Conservation (phyloP, 2,797 vertebrate species). For the Squalus acanthias region DNA sequence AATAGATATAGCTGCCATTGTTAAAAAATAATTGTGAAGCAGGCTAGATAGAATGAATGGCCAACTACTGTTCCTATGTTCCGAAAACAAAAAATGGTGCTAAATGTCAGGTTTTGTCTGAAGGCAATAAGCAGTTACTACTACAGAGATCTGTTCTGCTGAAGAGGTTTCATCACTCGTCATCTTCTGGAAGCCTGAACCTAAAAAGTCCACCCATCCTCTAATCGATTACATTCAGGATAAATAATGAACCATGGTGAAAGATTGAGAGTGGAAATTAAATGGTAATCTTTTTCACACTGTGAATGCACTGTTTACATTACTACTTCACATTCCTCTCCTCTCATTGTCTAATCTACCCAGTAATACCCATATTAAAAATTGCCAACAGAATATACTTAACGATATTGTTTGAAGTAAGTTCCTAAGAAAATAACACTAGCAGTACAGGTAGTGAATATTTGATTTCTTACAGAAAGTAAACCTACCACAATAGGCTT, state of each 20-base stretch:
- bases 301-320: background rate
- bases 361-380: background rate
- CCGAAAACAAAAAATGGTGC: background rate
- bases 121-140: background rate
- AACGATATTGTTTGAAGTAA: background rate
- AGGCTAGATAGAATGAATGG: background rate
- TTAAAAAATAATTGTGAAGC: background rate
- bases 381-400: background rate
- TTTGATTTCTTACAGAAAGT: background rate
- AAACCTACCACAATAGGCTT: conserved; percentile 15
- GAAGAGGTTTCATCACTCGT: background rate
- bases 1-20: background rate
- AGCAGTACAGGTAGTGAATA: background rate
- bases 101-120: background rate
- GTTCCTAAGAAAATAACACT: background rate
- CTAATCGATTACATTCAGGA: background rate
- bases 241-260: background rate
- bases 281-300: background rate
- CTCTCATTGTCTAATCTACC: background rate
- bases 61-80: background rate
- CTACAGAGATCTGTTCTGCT: background rate
- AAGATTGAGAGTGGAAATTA: background rate
- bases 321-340: background rate
- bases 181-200: background rate
- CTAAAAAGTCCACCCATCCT: background rate